Percentiles rank a stretch among this genome's conserved stretches.
Evolutionary conservation across 2,888 invertebrate species (phyloP).

Genomic region (Drosophila atripex): DNA sequence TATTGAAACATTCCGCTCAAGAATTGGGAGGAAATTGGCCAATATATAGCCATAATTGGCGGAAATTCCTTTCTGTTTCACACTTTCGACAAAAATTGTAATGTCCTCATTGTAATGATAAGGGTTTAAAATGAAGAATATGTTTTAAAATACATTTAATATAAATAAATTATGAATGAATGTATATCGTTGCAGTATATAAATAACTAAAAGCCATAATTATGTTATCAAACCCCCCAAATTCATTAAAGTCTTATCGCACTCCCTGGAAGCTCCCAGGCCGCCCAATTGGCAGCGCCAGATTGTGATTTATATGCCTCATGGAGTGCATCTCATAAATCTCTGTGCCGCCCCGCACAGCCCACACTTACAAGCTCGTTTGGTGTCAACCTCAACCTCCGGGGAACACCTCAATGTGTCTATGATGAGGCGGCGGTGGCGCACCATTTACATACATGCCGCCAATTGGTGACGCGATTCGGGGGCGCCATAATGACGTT

Average conservation of each 20-base stretch:
- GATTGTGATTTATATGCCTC: conserved; percentile 45
- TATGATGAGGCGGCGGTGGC: conserved; percentile 23
- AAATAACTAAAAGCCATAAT: background rate
- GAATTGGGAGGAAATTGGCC: too few species aligned
- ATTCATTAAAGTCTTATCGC: conserved; percentile 36
- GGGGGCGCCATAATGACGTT: conserved; percentile 39
- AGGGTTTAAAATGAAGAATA: too few species aligned
- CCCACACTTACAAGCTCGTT: conserved; percentile 42
- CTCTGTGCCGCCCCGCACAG: conserved; percentile 6
- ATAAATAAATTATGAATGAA: background rate
- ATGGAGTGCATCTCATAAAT: conserved; percentile 41
- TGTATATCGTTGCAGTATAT: background rate
- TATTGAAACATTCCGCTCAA: too few species aligned
- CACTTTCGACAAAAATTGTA: too few species aligned
- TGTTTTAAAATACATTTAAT: too few species aligned
- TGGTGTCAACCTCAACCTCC: conserved; percentile 32
- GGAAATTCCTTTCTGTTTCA: too few species aligned
- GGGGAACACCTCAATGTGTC: conserved; percentile 41
- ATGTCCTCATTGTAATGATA: too few species aligned
- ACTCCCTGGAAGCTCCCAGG: background rate
- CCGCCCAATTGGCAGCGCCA: conserved; percentile 21
- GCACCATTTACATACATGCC: conserved; percentile 40
- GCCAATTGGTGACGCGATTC: conserved; percentile 27
- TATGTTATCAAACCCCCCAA: conserved; percentile 1
- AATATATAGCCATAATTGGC: background rate